Conservation (phyloP, 2,113 vertebrate species). For the Oxygymnocypris stewartii region DNA sequence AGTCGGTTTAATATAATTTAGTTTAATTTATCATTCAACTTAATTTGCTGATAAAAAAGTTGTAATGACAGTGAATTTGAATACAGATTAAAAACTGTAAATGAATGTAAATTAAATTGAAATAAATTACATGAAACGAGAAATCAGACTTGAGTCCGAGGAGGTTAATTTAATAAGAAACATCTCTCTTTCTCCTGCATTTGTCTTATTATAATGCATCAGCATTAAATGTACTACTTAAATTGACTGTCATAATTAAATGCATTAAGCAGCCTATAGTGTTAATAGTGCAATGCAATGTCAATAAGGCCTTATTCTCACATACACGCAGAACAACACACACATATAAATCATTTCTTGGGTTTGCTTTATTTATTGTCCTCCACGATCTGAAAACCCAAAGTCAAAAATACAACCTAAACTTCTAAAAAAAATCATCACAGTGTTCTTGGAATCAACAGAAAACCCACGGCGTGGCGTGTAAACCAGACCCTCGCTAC, state of each 20-base stretch:
- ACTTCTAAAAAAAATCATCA: slow-evolving; percentile 73
- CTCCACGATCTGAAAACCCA: slow-evolving; percentile 69
- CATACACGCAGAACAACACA: background rate
- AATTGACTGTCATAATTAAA: background rate
- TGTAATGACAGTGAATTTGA: no score
- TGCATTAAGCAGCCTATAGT: background rate
- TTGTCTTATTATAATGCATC: background rate
- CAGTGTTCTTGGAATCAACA: slow-evolving; percentile 60
- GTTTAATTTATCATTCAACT: no score
- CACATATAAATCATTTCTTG: slow-evolving; percentile 29
- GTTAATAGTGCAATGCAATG: background rate
- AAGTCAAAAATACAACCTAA: slow-evolving; percentile 78
- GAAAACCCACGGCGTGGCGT: slow-evolving; percentile 58
- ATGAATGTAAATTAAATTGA: no score
- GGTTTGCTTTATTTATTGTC: slow-evolving; percentile 69
- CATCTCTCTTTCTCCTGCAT: background rate
- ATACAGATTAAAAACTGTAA: no score
- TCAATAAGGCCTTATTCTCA: no score
- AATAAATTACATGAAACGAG: no score
- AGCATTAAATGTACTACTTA: no score
- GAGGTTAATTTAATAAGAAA: no score
- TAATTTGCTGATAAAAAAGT: no score
- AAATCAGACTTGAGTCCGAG: no score
- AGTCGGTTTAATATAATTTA: no score
- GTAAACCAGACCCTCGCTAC: no score